These are phyloP conservation scores for Nixonia krombeini DNA, from an alignment of 1,140 invertebrate species.

Conservation along the genomic window DNA sequence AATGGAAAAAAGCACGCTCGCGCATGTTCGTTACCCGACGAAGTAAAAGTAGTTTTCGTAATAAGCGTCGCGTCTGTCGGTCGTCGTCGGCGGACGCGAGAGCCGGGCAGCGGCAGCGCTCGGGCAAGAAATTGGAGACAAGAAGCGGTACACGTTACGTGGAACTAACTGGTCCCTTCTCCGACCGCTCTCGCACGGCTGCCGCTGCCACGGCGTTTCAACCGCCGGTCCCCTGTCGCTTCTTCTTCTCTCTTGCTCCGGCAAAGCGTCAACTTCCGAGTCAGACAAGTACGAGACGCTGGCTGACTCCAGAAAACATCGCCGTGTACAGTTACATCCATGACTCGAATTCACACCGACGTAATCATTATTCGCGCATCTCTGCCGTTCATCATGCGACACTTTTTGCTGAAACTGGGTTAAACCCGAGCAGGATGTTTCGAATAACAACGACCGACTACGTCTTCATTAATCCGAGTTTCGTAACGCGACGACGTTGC, in stretches of 20 bases:
- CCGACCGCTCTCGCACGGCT: constrained; percentile 1
- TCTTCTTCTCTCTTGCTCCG: constrained; percentile 17
- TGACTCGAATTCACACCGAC: constrained; percentile 2
- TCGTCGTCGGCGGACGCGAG: neutral
- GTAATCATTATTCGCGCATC: constrained; percentile 12
- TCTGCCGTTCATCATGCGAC: too few relatives aligned
- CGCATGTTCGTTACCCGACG: constrained; percentile 25
- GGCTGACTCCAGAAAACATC: constrained; percentile 8
- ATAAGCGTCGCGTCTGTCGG: constrained; percentile 12
- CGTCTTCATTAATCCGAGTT: too few relatives aligned
- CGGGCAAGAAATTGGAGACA: constrained; percentile 32
- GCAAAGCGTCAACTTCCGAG: constrained; percentile 22
- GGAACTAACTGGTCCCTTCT: constrained; percentile 35
- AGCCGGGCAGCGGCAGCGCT: constrained; percentile 6
- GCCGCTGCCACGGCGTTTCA: neutral
- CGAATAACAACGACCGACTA: too few relatives aligned
- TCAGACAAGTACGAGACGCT: neutral
- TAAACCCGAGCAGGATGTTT: too few relatives aligned
- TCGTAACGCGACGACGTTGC: too few relatives aligned
- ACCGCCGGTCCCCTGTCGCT: constrained; percentile 10
- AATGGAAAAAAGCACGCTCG: constrained; percentile 11
- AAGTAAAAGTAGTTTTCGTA: constrained; percentile 32
- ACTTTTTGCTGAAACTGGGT: too few relatives aligned
- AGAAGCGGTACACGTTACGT: constrained; percentile 36
- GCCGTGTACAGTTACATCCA: constrained; percentile 19